phyloP scores from a whole-genome alignment of 2,888 invertebrate genomes.

The Amphipoea lucens region DNA sequence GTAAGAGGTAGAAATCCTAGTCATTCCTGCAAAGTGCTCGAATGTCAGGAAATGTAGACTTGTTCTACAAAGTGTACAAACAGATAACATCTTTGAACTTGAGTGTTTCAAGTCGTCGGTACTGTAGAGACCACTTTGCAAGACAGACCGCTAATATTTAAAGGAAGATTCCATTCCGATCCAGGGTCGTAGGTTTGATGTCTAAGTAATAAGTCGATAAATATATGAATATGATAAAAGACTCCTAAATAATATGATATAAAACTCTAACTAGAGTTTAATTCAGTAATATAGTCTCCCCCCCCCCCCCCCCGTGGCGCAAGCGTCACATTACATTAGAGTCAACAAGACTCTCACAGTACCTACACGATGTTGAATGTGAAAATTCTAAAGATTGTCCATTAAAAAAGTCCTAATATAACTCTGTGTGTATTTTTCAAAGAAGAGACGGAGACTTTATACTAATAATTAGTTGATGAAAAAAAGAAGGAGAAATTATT shows the following conservation, averaged over 20 bases:
- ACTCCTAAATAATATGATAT: too few relatives aligned
- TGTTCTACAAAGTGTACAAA: neutral
- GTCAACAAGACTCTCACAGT: too few relatives aligned
- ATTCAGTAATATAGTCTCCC: too few relatives aligned
- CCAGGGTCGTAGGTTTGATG: too few relatives aligned
- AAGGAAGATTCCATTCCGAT: too few relatives aligned
- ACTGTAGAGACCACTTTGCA: too few relatives aligned
- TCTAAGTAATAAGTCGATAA: too few relatives aligned
- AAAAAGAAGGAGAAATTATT: neutral
- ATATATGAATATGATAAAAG: too few relatives aligned
- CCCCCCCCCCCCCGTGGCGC: too few relatives aligned
- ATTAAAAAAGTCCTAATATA: neutral
- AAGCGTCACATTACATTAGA: too few relatives aligned
- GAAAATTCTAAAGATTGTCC: neutral
- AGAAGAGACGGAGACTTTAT: neutral
- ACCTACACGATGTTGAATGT: neutral
- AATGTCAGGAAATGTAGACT: neutral
- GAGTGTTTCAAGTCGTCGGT: neutral
- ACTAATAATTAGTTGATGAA: neutral
- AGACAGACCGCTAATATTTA: too few relatives aligned
- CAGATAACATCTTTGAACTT: neutral
- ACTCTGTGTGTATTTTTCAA: neutral
- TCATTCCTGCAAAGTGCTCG: conserved; percentile 33
- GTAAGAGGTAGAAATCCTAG: conserved; percentile 21
- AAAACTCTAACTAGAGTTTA: too few relatives aligned